Conservation (phyloP, 2,797 vertebrate genomes). For the Natrix natrix region DNA sequence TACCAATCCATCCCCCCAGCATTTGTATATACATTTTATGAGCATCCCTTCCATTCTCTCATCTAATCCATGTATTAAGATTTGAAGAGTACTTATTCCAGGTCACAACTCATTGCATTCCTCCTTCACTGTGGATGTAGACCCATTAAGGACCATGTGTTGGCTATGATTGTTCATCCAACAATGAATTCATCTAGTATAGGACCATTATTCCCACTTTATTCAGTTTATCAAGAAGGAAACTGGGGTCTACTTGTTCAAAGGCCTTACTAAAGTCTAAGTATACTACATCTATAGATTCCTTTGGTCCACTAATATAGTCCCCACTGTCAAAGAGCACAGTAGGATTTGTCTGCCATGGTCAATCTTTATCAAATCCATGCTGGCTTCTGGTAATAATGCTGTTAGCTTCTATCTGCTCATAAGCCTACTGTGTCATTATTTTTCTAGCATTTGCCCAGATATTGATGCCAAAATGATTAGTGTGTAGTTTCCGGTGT, state of each 20-base stretch:
- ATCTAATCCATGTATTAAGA: neutral
- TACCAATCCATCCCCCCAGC: neutral
- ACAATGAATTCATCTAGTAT: neutral
- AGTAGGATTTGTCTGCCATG: neutral
- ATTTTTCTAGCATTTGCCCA: neutral
- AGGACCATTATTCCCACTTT: neutral
- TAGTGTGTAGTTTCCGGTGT: neutral
- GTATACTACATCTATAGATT: neutral
- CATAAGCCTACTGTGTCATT: neutral
- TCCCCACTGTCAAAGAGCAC: neutral
- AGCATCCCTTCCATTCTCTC: neutral
- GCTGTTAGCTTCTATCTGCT: neutral
- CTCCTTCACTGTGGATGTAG: neutral
- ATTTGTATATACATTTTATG: neutral
- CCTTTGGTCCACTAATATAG: neutral
- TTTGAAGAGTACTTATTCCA: neutral
- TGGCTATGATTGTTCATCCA: neutral
- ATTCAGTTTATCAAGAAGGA: neutral
- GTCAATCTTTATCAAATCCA: neutral
- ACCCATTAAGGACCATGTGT: neutral
- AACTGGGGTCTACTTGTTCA: neutral
- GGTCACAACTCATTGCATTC: neutral
- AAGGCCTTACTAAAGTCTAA: neutral
- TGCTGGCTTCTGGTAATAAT: neutral
- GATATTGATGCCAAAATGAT: neutral